Evolutionary conservation across 2,797 vertebrate genomes (phyloP), one percentile per base, ranked within the genome.

Genomic region (Pagetopsis macropterus): DNA sequence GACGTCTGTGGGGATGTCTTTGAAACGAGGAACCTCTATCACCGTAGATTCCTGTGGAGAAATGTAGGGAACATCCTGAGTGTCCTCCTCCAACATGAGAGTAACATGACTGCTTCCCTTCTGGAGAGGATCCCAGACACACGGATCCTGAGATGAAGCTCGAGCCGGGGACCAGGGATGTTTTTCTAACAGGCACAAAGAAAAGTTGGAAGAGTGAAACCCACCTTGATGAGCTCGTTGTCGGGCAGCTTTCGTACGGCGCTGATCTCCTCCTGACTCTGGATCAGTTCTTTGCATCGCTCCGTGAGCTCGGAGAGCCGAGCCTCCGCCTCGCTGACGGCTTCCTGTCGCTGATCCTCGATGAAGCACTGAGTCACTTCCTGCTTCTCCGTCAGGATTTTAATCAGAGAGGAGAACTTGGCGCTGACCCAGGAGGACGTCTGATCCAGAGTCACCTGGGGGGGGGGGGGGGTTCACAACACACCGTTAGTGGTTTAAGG

Each of bases 371-470:
- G 84, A 0, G 88, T 91, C 5, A 83, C 81, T 74, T 93, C 87
- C 76, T 95, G 94, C 86, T 94, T 94, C 56, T 95, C 93, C 0
- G 31, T 68, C 81, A 95, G 82, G 11, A 76, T 81, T 58, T 94
- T 94, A 23, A 94, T 78, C 77, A 95, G 84, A 48, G 82, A 75
- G 27, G 85, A 89, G 84, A 95, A 95, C 85, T 94, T 95, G 14
- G 67, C 50, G 2, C 61, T 90, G 52, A 94, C 90, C 91, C 92
- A 94, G 65, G 79, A 66, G n/a, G 93, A 94, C 0, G 92, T 94
- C 87, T 95, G 94, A 67, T 94, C 72, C 13, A 94, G 80, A 2
- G 88, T 92, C 51, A 94, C 94, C 95, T 95, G 81, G 62, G 3
- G 71, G 57, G 41, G 33, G 46, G n/a, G n/a, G n/a, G n/a, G n/a